Base-by-base conservation (phyloP, 2,113 vertebrate genomes). In the Planiliza haematocheilus region DNA sequence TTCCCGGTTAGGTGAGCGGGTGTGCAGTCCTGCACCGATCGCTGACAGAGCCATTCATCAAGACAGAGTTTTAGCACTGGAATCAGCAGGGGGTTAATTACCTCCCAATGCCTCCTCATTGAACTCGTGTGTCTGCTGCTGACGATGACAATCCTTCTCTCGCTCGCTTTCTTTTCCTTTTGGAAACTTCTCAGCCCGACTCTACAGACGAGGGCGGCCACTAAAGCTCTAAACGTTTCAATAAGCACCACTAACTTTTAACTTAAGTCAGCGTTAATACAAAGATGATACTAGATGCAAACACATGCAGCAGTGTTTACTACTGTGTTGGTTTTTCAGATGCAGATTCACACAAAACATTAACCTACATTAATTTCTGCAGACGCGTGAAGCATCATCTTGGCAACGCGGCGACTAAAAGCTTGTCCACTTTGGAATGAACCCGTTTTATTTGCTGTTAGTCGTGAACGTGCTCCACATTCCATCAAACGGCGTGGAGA, bases 11-110 rank as follows among this genome's bases (percentile, higher is more conserved):
- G 24, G 24, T 30, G 24, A 12, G 37, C 24, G 13, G 24, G 4
- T 18, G 43, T 7, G 60, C 36, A 2, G 66, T 10, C 49, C 59
- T 48, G 70, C 59, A 9, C 58, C 12, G 37, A 76, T 74, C 59
- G 7, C 45, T 68, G 81, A 84, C 77, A 73, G 49, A 64, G 69
- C 43, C 81, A 79, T 84, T 82, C 52, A 82, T 84, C 84, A 83
- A 36, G 17, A 66, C 50, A 6, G 64, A 64, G 39, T 60, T 72
- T 67, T 55, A 56, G 74, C 16, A 8, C 65, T 41, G 53, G 11
- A 78, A 78, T 75, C 85, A 84, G 85, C 78, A 73, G 71, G 78
- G 48, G 70, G 70, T 63, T 82, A 87, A 87, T 82, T 79, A 84
- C 74, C 69, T 69, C 53, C 51, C 61, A 63, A 21, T 41, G 74